phyloP scores from a whole-genome alignment of 2,113 vertebrate genomes.

The Eira barbara region DNA sequence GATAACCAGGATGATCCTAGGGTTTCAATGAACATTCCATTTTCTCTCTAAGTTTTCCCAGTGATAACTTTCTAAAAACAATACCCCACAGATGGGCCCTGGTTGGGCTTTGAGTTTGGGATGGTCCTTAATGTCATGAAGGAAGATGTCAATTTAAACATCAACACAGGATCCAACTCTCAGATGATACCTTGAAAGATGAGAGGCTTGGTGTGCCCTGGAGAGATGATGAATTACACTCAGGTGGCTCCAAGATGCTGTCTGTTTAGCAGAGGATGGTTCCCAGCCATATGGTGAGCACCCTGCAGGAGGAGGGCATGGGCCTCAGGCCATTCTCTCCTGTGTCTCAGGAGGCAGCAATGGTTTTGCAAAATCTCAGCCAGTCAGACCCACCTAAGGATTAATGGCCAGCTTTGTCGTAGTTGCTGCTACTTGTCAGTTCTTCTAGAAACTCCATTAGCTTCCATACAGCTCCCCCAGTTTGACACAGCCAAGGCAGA shows the following conservation, averaged over 20 bases:
- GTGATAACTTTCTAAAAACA: slow-evolving; percentile 86
- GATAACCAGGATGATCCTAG: slow-evolving; percentile 91
- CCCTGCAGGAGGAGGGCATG: slow-evolving; percentile 87
- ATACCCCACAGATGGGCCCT: slow-evolving; percentile 75
- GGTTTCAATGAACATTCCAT: slow-evolving; percentile 83
- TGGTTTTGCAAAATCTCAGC: slow-evolving; percentile 85
- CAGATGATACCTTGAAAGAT: slow-evolving; percentile 90
- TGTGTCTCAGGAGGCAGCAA: slow-evolving; percentile 82
- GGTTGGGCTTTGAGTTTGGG: slow-evolving; percentile 86
- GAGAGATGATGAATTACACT: slow-evolving; percentile 90
- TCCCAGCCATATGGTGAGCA: slow-evolving; percentile 88
- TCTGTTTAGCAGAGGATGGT: slow-evolving; percentile 88
- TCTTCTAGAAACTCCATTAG: slow-evolving; percentile 80
- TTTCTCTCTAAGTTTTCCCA: slow-evolving; percentile 90
- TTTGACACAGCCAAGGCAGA: slow-evolving; percentile 81
- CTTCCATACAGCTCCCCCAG: slow-evolving; percentile 80
- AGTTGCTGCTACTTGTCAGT: slow-evolving; percentile 85
- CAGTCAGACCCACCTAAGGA: slow-evolving; percentile 88
- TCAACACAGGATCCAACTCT: slow-evolving; percentile 86
- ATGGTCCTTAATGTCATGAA: slow-evolving; percentile 88
- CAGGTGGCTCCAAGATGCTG: slow-evolving; percentile 86
- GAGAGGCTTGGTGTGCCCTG: slow-evolving; percentile 81
- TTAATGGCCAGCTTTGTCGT: slow-evolving; percentile 90
- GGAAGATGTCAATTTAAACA: slow-evolving; percentile 80
- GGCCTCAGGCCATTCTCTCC: slow-evolving; percentile 88